Conservation (phyloP, 2,797 vertebrate genomes). For the Sebastiscus tertius region DNA sequence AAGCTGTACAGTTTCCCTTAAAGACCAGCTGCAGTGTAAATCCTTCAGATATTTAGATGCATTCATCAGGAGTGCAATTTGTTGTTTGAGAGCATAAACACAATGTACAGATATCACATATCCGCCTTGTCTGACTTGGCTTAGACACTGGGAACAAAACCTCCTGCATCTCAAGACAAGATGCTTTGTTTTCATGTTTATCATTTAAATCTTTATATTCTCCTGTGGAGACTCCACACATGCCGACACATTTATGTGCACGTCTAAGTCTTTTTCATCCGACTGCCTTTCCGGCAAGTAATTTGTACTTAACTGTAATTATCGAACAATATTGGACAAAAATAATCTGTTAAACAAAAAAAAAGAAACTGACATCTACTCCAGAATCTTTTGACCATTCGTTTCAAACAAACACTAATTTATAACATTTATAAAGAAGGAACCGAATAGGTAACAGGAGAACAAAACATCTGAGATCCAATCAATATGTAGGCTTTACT, state of each 20-base stretch:
- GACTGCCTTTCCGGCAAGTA: slow-evolving; percentile 18
- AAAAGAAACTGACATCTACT: slow-evolving; percentile 26
- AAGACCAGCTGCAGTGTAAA: slow-evolving; percentile 33
- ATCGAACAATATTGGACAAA: slow-evolving; percentile 32
- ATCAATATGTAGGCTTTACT: slow-evolving; percentile 61
- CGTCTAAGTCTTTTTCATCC: slow-evolving; percentile 3
- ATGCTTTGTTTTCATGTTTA: slow-evolving; percentile 15
- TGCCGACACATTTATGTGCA: slow-evolving; percentile 10
- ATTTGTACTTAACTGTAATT: slow-evolving; percentile 17
- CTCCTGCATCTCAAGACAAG: slow-evolving; percentile 1
- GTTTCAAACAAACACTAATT: slow-evolving; percentile 48
- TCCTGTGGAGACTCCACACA: slow-evolving; percentile 8
- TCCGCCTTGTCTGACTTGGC: slow-evolving; percentile 7
- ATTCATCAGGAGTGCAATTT: slow-evolving; percentile 61
- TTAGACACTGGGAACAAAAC: slow-evolving; percentile 18
- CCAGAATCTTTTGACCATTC: slow-evolving; percentile 42
- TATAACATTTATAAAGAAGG: slow-evolving; percentile 48
- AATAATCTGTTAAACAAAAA: slow-evolving; percentile 15
- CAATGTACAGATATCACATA: slow-evolving; percentile 23
- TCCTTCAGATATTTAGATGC: slow-evolving; percentile 42
- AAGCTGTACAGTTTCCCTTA: slow-evolving; percentile 41
- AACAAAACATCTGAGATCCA: slow-evolving; percentile 58
- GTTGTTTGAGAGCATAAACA: slow-evolving; percentile 42
- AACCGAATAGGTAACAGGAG: slow-evolving; percentile 50
- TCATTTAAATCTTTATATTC: slow-evolving; percentile 14